A percentile compares a stretch with the other conserved stretches of the same genome.
These are phyloP conservation scores for Leptopilina boulardi DNA, from an alignment of 1,140 invertebrate genomes.

Conservation along the genomic window DNA sequence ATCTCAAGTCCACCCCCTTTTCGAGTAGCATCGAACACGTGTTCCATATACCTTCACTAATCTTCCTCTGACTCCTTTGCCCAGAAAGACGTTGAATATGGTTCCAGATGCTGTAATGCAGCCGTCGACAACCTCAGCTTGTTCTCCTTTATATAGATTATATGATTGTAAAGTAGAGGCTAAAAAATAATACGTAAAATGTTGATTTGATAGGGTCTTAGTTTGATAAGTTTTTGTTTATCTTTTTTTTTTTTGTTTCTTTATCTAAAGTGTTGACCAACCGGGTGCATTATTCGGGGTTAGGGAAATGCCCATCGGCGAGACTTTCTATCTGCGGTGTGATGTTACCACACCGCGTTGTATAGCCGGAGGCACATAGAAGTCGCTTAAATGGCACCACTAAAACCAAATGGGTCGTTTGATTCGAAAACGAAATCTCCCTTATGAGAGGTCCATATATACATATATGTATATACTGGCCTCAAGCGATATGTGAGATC, in stretches of 20 bases:
- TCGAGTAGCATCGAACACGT: conserved; percentile 73
- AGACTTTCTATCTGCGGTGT: conserved; percentile 66
- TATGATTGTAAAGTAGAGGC: neutral
- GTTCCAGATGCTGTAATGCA: conserved; percentile 71
- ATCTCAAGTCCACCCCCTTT: conserved; percentile 58
- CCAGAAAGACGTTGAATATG: conserved; percentile 58
- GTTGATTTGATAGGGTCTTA: too few species aligned
- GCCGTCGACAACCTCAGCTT: conserved; percentile 59
- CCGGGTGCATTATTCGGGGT: conserved; percentile 49
- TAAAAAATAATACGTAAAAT: neutral
- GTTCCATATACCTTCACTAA: conserved; percentile 74
- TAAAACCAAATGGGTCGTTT: conserved; percentile 76
- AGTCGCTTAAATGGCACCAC: conserved; percentile 70
- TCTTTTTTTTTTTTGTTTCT: neutral
- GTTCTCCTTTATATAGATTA: conserved; percentile 40
- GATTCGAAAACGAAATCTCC: conserved; percentile 74
- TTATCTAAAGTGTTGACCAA: conserved; percentile 28
- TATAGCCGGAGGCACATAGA: conserved; percentile 68
- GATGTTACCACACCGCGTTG: conserved; percentile 51
- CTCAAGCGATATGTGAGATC: conserved; percentile 58
- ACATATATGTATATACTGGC: conserved; percentile 49
- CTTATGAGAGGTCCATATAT: conserved; percentile 70
- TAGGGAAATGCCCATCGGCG: conserved; percentile 61
- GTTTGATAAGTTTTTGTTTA: neutral
- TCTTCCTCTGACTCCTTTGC: conserved; percentile 62